phyloP scores from a whole-genome alignment of 2,888 invertebrate genomes.

The Geophilus truncorum region DNA sequence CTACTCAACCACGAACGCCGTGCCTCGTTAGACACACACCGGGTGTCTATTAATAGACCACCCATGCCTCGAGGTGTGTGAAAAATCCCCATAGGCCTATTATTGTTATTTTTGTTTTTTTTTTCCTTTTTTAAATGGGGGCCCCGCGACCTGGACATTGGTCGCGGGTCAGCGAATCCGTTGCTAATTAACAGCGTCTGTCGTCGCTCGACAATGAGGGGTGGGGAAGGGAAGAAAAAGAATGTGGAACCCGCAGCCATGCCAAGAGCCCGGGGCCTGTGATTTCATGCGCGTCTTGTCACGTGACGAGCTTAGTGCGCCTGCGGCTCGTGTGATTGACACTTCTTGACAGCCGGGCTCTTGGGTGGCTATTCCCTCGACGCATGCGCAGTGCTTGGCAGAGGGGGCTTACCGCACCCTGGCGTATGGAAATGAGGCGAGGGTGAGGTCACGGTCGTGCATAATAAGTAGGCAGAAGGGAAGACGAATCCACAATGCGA shows the following conservation, averaged over 20 bases:
- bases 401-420: conserved; percentile 20
- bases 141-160: neutral
- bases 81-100: neutral
- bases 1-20: conserved; percentile 16
- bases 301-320: conserved; percentile 29
- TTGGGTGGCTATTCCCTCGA: conserved; percentile 31
- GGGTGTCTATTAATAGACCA: conserved; percentile 20
- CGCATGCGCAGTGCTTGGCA: conserved; percentile 19
- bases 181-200: conserved; percentile 5
- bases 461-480: conserved; percentile 28
- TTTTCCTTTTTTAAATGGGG: neutral
- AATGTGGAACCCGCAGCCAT: neutral
- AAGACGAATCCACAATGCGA: conserved; percentile 13
- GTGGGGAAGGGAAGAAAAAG: neutral
- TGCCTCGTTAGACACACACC: conserved; percentile 15
- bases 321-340: conserved; percentile 30
- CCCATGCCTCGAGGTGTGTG: neutral
- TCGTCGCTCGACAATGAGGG: neutral
- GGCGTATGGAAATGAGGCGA: conserved; percentile 32
- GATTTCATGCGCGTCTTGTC: conserved; percentile 27
- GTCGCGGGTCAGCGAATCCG: neutral
- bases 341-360: conserved; percentile 27
- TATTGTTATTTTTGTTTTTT: neutral
- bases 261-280: conserved; percentile 18
- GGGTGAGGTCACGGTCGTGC: conserved; percentile 31